Evolutionary conservation across 2,797 vertebrate genomes (phyloP).

Genomic region (Trachops cirrhosus): DNA sequence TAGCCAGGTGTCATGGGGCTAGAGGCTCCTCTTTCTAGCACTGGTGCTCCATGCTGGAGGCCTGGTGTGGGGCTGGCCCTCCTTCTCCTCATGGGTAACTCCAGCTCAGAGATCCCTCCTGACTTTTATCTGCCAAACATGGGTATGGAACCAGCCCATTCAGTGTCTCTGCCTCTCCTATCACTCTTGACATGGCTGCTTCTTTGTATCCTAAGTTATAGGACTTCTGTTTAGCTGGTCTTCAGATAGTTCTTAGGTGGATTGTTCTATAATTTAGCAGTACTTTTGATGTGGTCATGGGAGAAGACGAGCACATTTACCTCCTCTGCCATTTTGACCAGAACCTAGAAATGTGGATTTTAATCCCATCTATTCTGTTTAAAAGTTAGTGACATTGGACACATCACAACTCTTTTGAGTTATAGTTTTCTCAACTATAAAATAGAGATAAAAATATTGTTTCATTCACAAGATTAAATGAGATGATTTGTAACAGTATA

Average conservation of each 20-base stretch:
- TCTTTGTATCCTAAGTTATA: neutral
- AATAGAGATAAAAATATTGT: neutral
- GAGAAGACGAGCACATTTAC: no score
- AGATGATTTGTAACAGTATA: neutral
- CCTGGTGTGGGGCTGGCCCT: no score
- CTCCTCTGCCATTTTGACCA: neutral
- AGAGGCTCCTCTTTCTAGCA: neutral
- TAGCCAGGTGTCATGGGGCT: neutral
- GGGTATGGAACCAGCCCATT: neutral
- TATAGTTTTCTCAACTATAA: slow-evolving; percentile 1
- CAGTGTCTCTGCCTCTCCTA: neutral
- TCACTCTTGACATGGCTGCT: neutral
- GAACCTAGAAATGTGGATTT: neutral
- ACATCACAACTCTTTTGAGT: neutral
- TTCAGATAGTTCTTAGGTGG: neutral
- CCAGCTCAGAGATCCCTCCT: neutral
- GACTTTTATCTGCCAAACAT: neutral
- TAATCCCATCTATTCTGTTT: neutral
- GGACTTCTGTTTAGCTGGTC: neutral
- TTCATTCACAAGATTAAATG: neutral
- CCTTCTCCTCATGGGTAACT: neutral
- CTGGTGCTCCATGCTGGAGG: neutral
- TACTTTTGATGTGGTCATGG: no score
- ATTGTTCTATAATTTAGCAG: no score
- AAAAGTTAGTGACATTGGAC: neutral